Base-by-base conservation (phyloP, 2,888 invertebrate genomes). In the Drosophila nigricruria region DNA sequence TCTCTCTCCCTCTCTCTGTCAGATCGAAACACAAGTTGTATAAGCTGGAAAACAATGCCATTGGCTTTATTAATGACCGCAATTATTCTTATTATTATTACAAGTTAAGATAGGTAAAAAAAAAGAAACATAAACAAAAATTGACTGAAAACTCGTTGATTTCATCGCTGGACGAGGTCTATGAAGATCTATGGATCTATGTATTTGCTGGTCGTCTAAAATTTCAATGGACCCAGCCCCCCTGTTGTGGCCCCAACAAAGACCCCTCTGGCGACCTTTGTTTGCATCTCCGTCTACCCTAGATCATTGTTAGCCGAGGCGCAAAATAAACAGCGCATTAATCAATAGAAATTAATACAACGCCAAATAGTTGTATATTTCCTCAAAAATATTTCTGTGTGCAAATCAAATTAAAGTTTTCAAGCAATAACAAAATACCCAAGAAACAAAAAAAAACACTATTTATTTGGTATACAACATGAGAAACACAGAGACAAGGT, bases 21-120 rank as follows among this genome's bases (percentile, higher is more conserved):
- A 52, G 14, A 56, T n/a, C 16, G 45, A 40, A 47, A 50, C 52
- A 64, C 57, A 70, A 58, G 32, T 68, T 59, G 71, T 63, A 65
- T 70, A 58, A 57, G 52, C 25, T 53, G 45, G 62, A 74, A 84
- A 81, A 84, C 87, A 84, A 84, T 79, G 84, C 84, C 79, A 84
- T 84, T 81, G 84, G 87, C 73, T 84, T 84, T 84, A 84, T 84
- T 84, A 84, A 84, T 84, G 84, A 87, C 87, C 84, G 87, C 81
- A 87, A 84, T 84, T 84, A 87, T 84, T 84, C 87, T 84, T 84
- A 87, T 84, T 87, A 84, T 84, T 84, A 84, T 86, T 81, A 83
- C 84, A 79, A 83, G 70, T 74, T 78, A 54, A 62, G 50, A 77
- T 77, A 34, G 40, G 25, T 64, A 56, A 68, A 60, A 50, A 32